Percentiles rank a stretch among this genome's conserved stretches.
phyloP scores from a whole-genome alignment of 2,113 vertebrate species.

The Panthera leo region DNA sequence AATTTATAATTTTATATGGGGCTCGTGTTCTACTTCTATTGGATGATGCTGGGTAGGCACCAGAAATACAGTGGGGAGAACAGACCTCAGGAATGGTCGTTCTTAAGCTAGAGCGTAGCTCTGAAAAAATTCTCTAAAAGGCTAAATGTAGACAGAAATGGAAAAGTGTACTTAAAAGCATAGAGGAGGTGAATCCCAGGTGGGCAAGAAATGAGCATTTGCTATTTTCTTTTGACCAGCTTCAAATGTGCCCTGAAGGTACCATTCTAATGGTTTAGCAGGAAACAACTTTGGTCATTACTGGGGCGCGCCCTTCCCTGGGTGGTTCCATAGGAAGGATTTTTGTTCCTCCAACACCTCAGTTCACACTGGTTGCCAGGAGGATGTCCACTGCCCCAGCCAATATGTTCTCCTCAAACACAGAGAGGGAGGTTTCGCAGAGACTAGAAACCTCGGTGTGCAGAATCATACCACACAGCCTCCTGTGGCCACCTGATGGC shows the following conservation, averaged over 20 bases:
- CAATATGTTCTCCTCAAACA: background rate
- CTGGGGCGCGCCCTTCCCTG: background rate
- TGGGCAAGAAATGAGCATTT: background rate
- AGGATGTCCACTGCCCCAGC: background rate
- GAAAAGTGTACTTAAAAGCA: background rate
- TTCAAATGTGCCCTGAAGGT: background rate
- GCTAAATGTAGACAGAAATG: background rate
- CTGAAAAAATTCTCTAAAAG: background rate
- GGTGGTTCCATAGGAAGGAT: background rate
- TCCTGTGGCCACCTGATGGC: too few relatives aligned
- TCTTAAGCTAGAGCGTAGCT: background rate
- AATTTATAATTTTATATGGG: background rate
- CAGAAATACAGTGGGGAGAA: background rate
- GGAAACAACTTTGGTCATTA: background rate
- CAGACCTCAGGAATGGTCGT: too few relatives aligned
- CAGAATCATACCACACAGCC: background rate
- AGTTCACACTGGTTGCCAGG: background rate
- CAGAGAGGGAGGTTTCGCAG: background rate
- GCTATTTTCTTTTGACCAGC: background rate
- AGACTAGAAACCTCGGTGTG: background rate
- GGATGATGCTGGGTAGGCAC: background rate
- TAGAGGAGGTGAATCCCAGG: background rate
- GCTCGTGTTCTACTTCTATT: background rate
- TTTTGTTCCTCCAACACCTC: accelerated
- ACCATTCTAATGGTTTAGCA: background rate